Evolutionary conservation across 2,888 invertebrate species (phyloP).

Genomic region (Dryococelus australis): DNA sequence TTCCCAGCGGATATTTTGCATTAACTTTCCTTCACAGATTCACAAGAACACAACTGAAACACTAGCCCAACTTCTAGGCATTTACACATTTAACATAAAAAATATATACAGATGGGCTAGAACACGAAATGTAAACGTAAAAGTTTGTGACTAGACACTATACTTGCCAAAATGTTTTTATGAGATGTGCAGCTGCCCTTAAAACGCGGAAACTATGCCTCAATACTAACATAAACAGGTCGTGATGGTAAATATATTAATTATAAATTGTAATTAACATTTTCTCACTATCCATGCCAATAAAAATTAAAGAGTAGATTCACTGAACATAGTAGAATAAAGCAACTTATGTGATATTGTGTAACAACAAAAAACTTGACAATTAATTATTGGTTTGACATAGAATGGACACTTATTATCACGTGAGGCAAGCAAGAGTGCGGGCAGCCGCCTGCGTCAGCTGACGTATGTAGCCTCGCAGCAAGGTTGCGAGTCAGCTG

Average conservation of each 20-base stretch:
- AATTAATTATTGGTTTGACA: too few species aligned
- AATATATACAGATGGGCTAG: neutral
- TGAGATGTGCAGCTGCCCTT: neutral
- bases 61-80: neutral
- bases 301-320: neutral
- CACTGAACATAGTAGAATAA: neutral
- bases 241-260: neutral
- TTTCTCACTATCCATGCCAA: neutral
- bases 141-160: constrained; percentile 16
- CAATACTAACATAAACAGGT: neutral
- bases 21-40: neutral
- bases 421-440: neutral
- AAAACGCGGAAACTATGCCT: neutral
- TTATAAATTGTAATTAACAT: neutral
- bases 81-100: neutral
- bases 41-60: neutral
- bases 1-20: too few species aligned
- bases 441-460: neutral
- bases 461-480: neutral
- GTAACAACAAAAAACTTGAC: too few species aligned
- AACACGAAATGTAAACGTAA: neutral
- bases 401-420: neutral
- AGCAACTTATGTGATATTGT: neutral
- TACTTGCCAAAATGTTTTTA: neutral
- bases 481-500: neutral